Base-by-base conservation (phyloP, 2,113 vertebrate genomes). In the Lasiurus borealis region DNA sequence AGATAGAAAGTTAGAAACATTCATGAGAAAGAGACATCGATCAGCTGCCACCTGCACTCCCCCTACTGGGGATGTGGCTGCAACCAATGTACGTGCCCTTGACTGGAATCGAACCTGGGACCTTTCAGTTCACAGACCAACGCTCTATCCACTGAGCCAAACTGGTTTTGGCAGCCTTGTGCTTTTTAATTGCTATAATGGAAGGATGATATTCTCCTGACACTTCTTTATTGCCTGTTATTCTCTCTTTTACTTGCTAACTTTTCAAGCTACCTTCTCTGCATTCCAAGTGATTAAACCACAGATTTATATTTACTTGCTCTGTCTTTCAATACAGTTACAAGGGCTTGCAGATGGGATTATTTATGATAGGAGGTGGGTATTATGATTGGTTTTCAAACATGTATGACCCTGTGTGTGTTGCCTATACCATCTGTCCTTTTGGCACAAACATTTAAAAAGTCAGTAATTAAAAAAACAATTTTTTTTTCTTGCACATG, bases 361-460 rank as follows among this genome's bases (percentile, higher is more conserved):
- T 96, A 81, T 88, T 94, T 83, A 72, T 11, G 5, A 36, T 12
- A 57, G 52, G 27, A 36, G 18, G n/a, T 73, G 29, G 71, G 46
- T 75, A 89, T 34, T 91, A 44, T 82, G 88, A 82, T 93, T 93
- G 48, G 78, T 66, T 86, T 94, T 95, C 31, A 85, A 87, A 90
- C 62, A 92, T 5, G 2, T 52, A 27, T 59, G 82, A 66, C 62
- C 46, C 59, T 66, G 44, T 54, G 10, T 66, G 36, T 62, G 52
- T 73, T 62, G 69, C 50, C 31, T 71, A 19, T 14, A 78, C 82
- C 88, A 96, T 83, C 92, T 97, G 90, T 88, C 59, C 75, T 91
- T 84, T 76, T 89, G 95, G 85, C 90, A 95, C 21, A 36, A 44
- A 9, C 31, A 69, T 64, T 50, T 34, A 31, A 64, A 76, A 94